Evolutionary conservation across 2,797 vertebrate species (phyloP).

Genomic region (Orestias chungarensis): DNA sequence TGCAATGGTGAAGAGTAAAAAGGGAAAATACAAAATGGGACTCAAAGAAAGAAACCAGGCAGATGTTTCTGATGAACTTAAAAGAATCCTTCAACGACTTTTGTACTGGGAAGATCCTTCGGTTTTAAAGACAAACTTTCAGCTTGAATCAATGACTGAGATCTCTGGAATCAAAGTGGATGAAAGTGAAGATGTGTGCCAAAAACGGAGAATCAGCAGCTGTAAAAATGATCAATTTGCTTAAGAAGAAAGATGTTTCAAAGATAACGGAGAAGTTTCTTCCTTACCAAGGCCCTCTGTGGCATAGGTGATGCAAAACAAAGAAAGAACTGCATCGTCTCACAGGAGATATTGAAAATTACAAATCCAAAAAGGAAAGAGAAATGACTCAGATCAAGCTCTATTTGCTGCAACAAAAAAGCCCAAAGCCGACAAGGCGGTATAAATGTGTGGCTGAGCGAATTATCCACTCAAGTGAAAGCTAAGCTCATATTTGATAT

Average conservation of each 20-base stretch:
- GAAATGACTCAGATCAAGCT: too few species aligned
- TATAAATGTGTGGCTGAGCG: conserved; percentile 63
- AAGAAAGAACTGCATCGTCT: conserved; percentile 78
- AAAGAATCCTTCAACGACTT: conserved; percentile 29
- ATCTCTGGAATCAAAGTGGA: conserved; percentile 64
- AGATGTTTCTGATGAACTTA: conserved; percentile 63
- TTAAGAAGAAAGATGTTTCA: conserved; percentile 44
- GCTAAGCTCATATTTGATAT: conserved; percentile 58
- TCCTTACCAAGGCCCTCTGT: conserved; percentile 79
- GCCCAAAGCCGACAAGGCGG: conserved; percentile 40
- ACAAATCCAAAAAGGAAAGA: too few species aligned
- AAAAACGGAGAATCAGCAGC: conserved; percentile 67
- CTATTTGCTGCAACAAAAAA: conserved; percentile 48
- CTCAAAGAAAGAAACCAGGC: conserved; percentile 72
- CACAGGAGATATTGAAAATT: conserved; percentile 71
- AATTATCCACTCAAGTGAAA: conserved; percentile 56
- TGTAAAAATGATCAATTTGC: conserved; percentile 15
- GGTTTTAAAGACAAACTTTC: too few species aligned
- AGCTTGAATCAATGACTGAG: conserved; percentile 56
- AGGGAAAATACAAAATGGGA: conserved; percentile 60
- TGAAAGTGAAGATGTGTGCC: conserved; percentile 60
- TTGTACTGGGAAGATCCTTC: conserved; percentile 34
- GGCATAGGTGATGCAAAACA: conserved; percentile 77
- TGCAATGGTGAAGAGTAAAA: fast-evolving
- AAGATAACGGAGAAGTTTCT: conserved; percentile 74